Conservation (phyloP, 2,113 vertebrate genomes). For the Spheniscus mendiculus region DNA sequence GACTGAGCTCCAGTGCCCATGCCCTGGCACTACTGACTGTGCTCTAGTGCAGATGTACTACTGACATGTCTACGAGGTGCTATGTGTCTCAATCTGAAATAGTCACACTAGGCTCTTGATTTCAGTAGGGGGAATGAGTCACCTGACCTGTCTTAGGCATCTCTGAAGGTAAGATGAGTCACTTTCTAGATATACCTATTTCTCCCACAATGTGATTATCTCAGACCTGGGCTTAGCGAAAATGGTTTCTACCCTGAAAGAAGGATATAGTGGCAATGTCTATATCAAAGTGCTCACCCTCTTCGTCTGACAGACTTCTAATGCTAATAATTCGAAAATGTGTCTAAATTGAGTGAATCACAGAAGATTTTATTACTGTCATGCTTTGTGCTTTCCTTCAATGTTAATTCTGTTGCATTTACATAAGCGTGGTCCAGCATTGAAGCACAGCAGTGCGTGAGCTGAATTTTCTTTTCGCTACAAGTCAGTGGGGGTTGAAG, state of each 20-base stretch:
- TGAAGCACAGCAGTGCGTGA: not conserved
- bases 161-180: not conserved
- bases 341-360: slow-evolving; percentile 9
- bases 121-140: not conserved
- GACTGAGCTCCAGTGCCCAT: not conserved
- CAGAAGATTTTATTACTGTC: not conserved
- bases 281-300: not conserved
- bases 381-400: not conserved
- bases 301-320: not conserved
- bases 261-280: not conserved
- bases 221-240: not conserved
- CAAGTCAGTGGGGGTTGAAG: not conserved
- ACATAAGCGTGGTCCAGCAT: not conserved
- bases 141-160: not conserved
- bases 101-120: not conserved
- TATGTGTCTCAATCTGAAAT: not conserved
- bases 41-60: not conserved
- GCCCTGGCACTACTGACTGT: not conserved
- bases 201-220: not conserved
- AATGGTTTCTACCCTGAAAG: not conserved
- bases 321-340: not conserved
- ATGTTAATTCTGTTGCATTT: not conserved
- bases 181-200: not conserved
- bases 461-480: not conserved
- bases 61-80: not conserved